Base-by-base conservation (phyloP, 2,888 invertebrate species). In the Calephelis perditalis region DNA sequence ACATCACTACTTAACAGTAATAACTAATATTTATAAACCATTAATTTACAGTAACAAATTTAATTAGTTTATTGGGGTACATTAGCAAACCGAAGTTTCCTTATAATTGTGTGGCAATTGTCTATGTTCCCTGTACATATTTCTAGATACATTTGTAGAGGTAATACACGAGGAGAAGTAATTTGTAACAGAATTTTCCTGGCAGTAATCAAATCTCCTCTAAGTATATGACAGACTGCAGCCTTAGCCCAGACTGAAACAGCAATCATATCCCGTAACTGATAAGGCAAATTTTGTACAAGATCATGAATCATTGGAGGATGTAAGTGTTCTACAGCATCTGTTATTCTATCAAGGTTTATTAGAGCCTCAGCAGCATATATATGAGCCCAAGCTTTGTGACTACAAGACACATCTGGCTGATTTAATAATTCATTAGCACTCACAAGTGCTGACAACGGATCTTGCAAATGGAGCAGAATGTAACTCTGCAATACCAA, bases 361-460 rank as follows among this genome's bases (percentile, higher is more conserved):
- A 98, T 94, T 10, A 97, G 87, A 37, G 97, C 95, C 85, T 98
- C 98, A 0, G 97, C 97, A 58, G 96, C 95, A 81, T 98, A 98
- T 71, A 98, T 92, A 80, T 97, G 96, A 0, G 95, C 97, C 72
- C 98, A 91, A 70, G 96, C 92, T 79, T 95, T 95, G 68, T 90
- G 91, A 62, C 80, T 77, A 65, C 81, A 86, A 2, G 85, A 84
- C 0, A 81, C 82, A 57, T 94, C 93, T 36, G 95, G 92, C 72
- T 96, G 94, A 61, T 89, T 90, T 10, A 98, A 84, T 46, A 98
- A 84, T 35, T 93, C 92, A 74, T 94, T 94, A 0, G 96, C 94
- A 87, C 96, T 94, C 75, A 95, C 94, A 56, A 97, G 84, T 1
- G 97, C 95, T 58, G 95, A 86, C 11, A 95, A 86, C 64, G 95